These are phyloP conservation scores for Nemurella pictetii DNA, from an alignment of 2,888 invertebrate genomes.

Conservation along the genomic window DNA sequence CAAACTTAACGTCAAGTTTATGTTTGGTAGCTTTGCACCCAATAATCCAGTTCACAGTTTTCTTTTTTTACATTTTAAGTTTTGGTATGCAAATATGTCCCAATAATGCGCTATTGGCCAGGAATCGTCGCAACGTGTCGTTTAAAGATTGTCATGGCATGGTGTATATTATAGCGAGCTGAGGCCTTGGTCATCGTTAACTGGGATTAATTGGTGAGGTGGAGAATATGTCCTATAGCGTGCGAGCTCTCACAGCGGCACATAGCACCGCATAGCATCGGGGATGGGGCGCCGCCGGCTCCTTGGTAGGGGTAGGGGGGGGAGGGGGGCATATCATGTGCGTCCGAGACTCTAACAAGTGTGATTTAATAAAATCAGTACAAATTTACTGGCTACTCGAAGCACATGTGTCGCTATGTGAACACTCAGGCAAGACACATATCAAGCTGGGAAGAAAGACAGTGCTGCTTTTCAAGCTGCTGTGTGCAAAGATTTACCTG, in stretches of 20 bases:
- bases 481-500: background rate
- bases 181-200: constrained; percentile 25
- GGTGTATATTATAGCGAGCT: background rate
- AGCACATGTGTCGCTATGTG: background rate
- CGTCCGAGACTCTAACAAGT: background rate
- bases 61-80: background rate
- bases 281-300: constrained; percentile 2
- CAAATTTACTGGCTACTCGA: background rate
- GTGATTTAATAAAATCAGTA: constrained; percentile 18
- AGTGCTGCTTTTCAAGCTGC: background rate
- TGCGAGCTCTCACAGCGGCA: no score
- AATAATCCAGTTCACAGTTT: no score
- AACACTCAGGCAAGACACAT: background rate
- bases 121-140: background rate
- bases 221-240: constrained; percentile 12
- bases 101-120: background rate
- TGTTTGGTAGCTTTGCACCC: no score
- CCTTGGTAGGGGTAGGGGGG: background rate
- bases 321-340: constrained; percentile 12
- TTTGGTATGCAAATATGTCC: background rate
- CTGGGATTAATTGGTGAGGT: constrained; percentile 26
- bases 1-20: no score
- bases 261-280: background rate
- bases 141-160: background rate
- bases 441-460: background rate